Base-by-base conservation (phyloP, 2,797 vertebrate species). In the Crax fasciolata region DNA sequence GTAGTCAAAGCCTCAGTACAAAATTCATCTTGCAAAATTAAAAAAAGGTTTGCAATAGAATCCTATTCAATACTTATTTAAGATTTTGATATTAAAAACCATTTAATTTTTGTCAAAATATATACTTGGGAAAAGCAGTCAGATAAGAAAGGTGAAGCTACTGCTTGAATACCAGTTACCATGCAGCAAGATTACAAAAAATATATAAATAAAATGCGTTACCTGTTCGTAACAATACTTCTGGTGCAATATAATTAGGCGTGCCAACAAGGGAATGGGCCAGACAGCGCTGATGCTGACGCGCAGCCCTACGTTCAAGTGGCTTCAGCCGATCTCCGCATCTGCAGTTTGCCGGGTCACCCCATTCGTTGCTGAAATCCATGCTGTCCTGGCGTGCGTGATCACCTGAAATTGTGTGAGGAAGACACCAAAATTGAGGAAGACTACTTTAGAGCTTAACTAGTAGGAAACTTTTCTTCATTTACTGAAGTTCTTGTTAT, bases 361-460 rank as follows among this genome's bases (percentile, higher is more conserved):
- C 99, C 99, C 99, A 99, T n/a, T 99, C 99, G 27, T 97, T 99
- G 96, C 99, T 99, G 97, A 99, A 99, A 98, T 99, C 99, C 99
- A 99, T 99, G 80, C 99, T 99, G 97, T 99, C 99, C 97, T 99
- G 99, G 48, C 99, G 98, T 63, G 98, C 98, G 4, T 99, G 99
- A 90, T 99, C 99, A 68, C 99, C 99, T 99, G 81, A 2, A 85
- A 30, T 11, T 10, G 52, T 57, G 93, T 11, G 35, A 82, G 38
- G 67, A 75, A 32, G 41, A 65, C 3, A 19, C 4, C 49, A 89
- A 66, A 39, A 65, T 0, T 13, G 2, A 72, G 28, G 3, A 44
- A 1, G 1, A 24, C 30, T 54, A 52, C 9, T 44, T 43, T 4
- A 46, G 32, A 11, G 62, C 48, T 78, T 24, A 46, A 4, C 46